Conservation (phyloP, 2,797 vertebrate species). For the Mycteria americana region DNA sequence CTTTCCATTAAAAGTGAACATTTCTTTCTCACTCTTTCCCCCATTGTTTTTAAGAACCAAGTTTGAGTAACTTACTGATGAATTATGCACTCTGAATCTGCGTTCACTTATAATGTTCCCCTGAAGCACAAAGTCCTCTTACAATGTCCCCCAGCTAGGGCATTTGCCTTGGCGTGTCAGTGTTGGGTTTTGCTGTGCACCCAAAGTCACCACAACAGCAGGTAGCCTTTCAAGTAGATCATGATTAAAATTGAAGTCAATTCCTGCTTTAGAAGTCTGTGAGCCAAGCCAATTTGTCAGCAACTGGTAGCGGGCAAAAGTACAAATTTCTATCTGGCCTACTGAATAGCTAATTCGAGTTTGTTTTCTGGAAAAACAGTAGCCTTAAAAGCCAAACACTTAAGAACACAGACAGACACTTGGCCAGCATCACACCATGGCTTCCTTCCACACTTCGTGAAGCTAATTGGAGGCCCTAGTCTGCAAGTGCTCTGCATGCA, state of each 20-base stretch:
- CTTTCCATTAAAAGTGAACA: neutral
- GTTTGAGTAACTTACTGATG: neutral
- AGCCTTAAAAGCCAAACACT: slow-evolving; percentile 84
- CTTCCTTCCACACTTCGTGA: slow-evolving; percentile 78
- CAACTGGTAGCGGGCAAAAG: slow-evolving; percentile 79
- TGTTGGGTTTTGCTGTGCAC: slow-evolving; percentile 48
- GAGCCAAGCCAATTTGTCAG: slow-evolving; percentile 83
- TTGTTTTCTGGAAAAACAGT: slow-evolving; percentile 82
- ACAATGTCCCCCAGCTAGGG: neutral
- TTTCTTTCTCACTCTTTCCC: neutral
- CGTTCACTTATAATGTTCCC: neutral
- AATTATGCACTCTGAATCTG: neutral
- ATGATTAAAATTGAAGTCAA: slow-evolving; percentile 77
- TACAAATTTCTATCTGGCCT: slow-evolving; percentile 79
- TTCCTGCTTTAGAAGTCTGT: slow-evolving; percentile 76
- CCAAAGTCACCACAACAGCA: slow-evolving; percentile 72
- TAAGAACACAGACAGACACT: slow-evolving; percentile 82
- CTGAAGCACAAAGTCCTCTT: neutral
- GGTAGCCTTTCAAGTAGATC: slow-evolving; percentile 74
- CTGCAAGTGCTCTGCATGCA: slow-evolving; percentile 79
- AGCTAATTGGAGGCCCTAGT: slow-evolving; percentile 76
- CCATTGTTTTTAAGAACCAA: neutral
- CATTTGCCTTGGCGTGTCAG: slow-evolving; percentile 39
- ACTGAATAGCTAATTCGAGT: slow-evolving; percentile 82
- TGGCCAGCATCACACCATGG: slow-evolving; percentile 78